Conservation (phyloP, 2,888 invertebrate species). For the Drosophila paramelanica region DNA sequence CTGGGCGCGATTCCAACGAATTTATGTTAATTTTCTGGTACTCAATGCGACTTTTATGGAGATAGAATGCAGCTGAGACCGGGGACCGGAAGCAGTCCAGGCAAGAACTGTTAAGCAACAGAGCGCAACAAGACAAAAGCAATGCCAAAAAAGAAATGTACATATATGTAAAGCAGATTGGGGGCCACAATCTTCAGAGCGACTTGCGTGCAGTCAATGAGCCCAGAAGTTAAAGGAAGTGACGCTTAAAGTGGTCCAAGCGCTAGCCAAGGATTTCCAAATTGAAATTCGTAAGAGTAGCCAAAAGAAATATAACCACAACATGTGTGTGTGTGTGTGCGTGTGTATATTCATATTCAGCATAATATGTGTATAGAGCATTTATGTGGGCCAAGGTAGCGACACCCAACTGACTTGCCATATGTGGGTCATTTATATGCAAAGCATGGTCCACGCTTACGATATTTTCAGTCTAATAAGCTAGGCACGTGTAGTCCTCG, state of each 20-base stretch:
- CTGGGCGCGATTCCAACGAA: conserved; percentile 50
- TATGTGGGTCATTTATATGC: conserved; percentile 75
- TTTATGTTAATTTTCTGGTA: conserved; percentile 71
- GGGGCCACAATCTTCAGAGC: conserved; percentile 21
- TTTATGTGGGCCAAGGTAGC: conserved; percentile 61
- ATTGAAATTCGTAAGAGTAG: conserved; percentile 48
- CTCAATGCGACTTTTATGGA: conserved; percentile 73
- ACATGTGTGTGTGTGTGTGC: background rate
- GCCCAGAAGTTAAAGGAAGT: conserved; percentile 44
- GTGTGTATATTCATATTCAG: conserved; percentile 3
- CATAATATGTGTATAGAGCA: conserved; percentile 2
- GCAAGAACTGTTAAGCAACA: conserved; percentile 11
- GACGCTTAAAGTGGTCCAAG: conserved; percentile 56
- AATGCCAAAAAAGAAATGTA: conserved; percentile 11
- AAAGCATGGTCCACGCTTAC: conserved; percentile 70
- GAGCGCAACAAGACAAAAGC: conserved; percentile 44
- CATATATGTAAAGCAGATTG: conserved; percentile 36
- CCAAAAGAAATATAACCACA: conserved; percentile 9
- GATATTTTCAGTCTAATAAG: conserved; percentile 70
- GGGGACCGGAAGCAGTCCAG: conserved; percentile 18
- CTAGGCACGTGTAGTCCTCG: conserved; percentile 55
- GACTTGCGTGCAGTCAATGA: conserved; percentile 55
- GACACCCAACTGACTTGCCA: conserved; percentile 24
- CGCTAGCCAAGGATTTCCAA: conserved; percentile 46
- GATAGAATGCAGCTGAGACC: conserved; percentile 73